These are phyloP conservation scores for Brachylomia viminalis DNA, from an alignment of 2,888 invertebrate species.

Conservation along the genomic window DNA sequence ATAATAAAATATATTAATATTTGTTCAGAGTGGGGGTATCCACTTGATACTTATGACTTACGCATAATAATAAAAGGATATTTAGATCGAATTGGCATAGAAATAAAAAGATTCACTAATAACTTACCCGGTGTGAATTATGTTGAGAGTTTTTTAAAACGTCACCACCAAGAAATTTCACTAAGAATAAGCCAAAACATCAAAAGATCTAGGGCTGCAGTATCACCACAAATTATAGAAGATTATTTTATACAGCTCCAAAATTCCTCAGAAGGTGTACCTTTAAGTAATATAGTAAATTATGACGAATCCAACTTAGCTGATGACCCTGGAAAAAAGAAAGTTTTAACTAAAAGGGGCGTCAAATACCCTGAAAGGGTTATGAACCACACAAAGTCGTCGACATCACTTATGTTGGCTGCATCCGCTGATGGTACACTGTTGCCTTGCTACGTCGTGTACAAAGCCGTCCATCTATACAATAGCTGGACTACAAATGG, in stretches of 20 bases:
- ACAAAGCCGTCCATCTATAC: slow-evolving; percentile 78
- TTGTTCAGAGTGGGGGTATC: slow-evolving; percentile 66
- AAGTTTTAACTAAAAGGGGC: slow-evolving; percentile 67
- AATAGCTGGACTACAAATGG: slow-evolving; percentile 78
- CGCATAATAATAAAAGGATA: slow-evolving; percentile 56
- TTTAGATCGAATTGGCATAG: slow-evolving; percentile 53
- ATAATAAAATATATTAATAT: slow-evolving; percentile 51
- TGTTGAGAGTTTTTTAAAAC: slow-evolving; percentile 53
- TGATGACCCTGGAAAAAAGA: slow-evolving; percentile 59
- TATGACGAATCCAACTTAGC: slow-evolving; percentile 64
- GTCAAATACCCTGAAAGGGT: slow-evolving; percentile 76
- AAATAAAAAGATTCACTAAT: slow-evolving; percentile 47
- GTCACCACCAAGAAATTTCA: slow-evolving; percentile 44
- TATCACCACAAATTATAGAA: slow-evolving; percentile 31
- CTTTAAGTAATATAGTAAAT: slow-evolving; percentile 52
- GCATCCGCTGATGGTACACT: slow-evolving; percentile 74
- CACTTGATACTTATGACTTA: slow-evolving; percentile 55
- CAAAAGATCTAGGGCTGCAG: slow-evolving; percentile 55
- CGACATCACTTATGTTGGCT: slow-evolving; percentile 77
- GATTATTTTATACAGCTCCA: slow-evolving; percentile 47
- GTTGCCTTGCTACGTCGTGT: slow-evolving; percentile 79
- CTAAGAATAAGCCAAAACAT: slow-evolving; percentile 60
- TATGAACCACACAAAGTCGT: slow-evolving; percentile 73
- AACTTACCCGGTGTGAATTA: slow-evolving; percentile 64
- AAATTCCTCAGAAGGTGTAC: slow-evolving; percentile 50